A percentile compares a stretch with the other conserved stretches of the same genome.
phyloP scores from a whole-genome alignment of 2,113 vertebrate genomes.

The Glaucomys volans region DNA sequence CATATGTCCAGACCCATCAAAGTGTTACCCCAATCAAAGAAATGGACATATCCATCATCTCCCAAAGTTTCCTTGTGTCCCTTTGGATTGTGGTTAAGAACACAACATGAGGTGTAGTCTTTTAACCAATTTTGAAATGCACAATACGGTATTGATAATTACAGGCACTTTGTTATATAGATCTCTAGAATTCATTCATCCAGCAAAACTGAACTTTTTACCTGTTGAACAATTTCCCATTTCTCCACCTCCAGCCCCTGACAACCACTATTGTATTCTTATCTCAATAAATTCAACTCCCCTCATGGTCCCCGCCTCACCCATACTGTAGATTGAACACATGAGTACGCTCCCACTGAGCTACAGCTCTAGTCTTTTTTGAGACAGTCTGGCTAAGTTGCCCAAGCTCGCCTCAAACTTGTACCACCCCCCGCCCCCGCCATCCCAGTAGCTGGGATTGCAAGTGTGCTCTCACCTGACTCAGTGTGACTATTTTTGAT shows the following conservation, averaged over 20 bases:
- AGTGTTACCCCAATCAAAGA: neutral
- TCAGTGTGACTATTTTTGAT: too few species aligned
- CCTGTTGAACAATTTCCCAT: neutral
- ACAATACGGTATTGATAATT: neutral
- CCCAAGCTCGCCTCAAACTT: too few species aligned
- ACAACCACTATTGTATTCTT: neutral
- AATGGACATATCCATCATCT: neutral
- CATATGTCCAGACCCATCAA: too few species aligned
- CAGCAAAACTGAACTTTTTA: neutral
- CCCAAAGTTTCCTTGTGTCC: neutral
- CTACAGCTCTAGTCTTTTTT: too few species aligned
- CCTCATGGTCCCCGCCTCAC: too few species aligned
- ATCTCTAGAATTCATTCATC: neutral
- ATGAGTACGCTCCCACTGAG: too few species aligned
- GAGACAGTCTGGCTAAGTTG: too few species aligned
- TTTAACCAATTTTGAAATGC: neutral
- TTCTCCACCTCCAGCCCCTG: neutral
- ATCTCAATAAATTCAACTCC: neutral
- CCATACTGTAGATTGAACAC: too few species aligned
- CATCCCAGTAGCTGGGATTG: too few species aligned
- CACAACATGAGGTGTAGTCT: neutral
- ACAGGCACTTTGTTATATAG: neutral
- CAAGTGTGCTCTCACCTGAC: too few species aligned
- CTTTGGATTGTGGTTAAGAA: neutral
- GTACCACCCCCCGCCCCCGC: too few species aligned